A percentile compares a stretch with the other conserved stretches of the same genome.
Conservation (phyloP, 1,140 invertebrate genomes). For the Pseudomyrmex sp. region DNA sequence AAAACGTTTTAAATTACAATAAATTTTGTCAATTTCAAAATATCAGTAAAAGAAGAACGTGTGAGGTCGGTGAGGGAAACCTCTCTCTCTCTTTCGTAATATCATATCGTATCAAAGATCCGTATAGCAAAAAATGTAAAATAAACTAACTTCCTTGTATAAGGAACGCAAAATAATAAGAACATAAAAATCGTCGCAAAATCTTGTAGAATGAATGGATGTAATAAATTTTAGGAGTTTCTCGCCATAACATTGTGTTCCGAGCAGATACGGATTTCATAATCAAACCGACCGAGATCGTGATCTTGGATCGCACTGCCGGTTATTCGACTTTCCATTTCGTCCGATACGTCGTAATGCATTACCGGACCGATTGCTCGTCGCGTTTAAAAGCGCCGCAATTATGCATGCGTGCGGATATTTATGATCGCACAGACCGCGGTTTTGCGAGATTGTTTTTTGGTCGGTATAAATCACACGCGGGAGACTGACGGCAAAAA, state of each 20-base stretch:
- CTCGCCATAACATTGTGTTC: constrained; percentile 27
- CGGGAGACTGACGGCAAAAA: no score
- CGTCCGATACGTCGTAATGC: constrained; percentile 62
- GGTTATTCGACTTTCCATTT: constrained; percentile 73
- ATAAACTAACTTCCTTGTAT: neutral
- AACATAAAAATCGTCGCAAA: constrained; percentile 1
- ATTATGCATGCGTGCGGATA: constrained; percentile 60
- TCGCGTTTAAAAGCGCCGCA: constrained; percentile 59
- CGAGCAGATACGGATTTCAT: constrained; percentile 61
- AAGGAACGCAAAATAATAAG: neutral
- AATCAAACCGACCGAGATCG: constrained; percentile 64
- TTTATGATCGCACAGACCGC: constrained; percentile 41
- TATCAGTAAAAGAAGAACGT: no score
- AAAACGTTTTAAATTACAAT: no score
- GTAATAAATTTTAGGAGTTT: constrained; percentile 5
- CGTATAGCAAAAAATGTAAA: no score
- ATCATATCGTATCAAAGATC: no score
- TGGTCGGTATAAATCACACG: constrained; percentile 43
- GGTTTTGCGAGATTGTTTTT: constrained; percentile 21
- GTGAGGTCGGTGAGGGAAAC: no score
- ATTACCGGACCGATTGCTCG: constrained; percentile 59
- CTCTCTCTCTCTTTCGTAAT: no score
- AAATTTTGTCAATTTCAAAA: no score
- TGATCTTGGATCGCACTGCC: constrained; percentile 58
- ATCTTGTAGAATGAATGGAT: constrained; percentile 23